Percentiles rank a stretch among this genome's conserved stretches.
Evolutionary conservation across 2,797 vertebrate genomes (phyloP).

Genomic region (Echeneis naucrates): DNA sequence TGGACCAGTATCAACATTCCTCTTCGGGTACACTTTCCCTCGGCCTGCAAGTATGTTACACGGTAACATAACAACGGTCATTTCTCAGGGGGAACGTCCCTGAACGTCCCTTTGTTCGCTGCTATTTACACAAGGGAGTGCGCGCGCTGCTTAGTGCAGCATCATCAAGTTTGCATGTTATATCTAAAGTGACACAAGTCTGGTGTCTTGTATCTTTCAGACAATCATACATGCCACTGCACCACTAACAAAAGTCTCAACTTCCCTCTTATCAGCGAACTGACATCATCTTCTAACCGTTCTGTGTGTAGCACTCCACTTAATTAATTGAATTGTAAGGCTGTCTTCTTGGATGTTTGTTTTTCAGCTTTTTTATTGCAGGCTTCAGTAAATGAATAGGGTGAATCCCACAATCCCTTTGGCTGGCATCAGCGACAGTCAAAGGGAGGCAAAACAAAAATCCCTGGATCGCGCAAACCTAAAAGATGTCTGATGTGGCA

Average conservation of each 20-base stretch:
- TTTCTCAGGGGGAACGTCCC: constrained; percentile 15
- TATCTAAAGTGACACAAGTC: constrained; percentile 28
- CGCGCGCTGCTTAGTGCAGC: constrained; percentile 14
- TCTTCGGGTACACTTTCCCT: background rate
- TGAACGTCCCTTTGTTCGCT: constrained; percentile 47
- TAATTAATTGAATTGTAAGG: constrained; percentile 75
- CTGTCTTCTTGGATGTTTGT: constrained; percentile 59
- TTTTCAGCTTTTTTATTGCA: constrained; percentile 74
- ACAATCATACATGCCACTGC: constrained; percentile 15
- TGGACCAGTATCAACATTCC: constrained; percentile 19
- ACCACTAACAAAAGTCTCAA: constrained; percentile 33
- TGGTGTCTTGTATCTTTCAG: constrained; percentile 15
- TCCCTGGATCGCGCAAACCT: constrained; percentile 61
- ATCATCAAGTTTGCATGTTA: constrained; percentile 50
- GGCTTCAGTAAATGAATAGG: constrained; percentile 78
- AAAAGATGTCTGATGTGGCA: constrained; percentile 64
- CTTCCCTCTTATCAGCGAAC: constrained; percentile 24
- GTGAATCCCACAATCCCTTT: constrained; percentile 73
- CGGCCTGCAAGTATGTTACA: constrained; percentile 15
- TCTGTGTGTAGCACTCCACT: constrained; percentile 67
- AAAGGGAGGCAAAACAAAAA: constrained; percentile 68
- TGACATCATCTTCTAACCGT: constrained; percentile 51
- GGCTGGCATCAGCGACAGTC: constrained; percentile 67
- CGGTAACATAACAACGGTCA: constrained; percentile 46
- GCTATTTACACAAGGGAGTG: constrained; percentile 20